A percentile compares a stretch with the other conserved stretches of the same genome.
Evolutionary conservation across 2,113 vertebrate species (phyloP).

Genomic region (Chionis minor): DNA sequence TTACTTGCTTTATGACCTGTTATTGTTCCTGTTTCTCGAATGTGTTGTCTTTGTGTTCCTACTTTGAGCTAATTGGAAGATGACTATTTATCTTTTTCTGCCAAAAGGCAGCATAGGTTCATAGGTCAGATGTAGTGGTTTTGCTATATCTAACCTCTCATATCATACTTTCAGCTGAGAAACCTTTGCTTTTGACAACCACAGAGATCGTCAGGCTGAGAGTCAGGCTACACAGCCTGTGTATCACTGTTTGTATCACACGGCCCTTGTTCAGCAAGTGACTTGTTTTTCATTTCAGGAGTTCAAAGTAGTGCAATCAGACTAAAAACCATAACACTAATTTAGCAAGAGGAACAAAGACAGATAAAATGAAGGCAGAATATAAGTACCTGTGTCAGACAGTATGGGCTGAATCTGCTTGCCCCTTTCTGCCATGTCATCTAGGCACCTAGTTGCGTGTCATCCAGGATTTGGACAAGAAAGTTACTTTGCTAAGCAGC

Average conservation of each 20-base stretch:
- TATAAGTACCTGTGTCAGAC: background rate
- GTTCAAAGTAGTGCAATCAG: background rate
- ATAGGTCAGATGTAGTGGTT: background rate
- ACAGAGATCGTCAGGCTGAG: background rate
- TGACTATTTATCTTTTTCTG: background rate
- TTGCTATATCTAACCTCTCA: background rate
- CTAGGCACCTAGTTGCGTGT: background rate
- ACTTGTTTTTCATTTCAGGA: background rate
- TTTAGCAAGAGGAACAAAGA: background rate
- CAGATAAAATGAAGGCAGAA: background rate
- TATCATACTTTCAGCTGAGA: background rate
- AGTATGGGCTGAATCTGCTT: background rate
- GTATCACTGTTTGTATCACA: background rate
- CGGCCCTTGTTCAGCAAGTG: accelerated
- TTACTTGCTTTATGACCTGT: background rate
- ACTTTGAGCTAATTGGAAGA: background rate
- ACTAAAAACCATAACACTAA: background rate
- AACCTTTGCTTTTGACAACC: background rate
- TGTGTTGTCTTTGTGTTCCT: background rate
- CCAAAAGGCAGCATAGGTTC: background rate
- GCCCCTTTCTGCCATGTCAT: background rate
- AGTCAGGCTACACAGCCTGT: background rate
- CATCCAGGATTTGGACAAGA: background rate
- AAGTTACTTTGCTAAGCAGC: background rate
- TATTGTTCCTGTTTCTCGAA: background rate